Evolutionary conservation across 2,113 vertebrate species (phyloP).

Genomic region (Callipepla squamata): DNA sequence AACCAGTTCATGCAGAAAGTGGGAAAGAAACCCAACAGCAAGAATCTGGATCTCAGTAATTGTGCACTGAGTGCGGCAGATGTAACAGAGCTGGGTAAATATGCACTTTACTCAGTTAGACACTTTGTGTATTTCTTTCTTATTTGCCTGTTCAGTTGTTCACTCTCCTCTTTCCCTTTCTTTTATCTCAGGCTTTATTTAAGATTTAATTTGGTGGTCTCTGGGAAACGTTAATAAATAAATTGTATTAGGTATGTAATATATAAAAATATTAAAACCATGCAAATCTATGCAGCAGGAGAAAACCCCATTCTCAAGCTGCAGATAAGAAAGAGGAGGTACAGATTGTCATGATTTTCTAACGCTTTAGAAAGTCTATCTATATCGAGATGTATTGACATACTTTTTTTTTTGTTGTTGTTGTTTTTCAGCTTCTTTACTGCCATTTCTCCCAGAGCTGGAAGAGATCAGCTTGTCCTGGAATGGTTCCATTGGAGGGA

Average conservation of each 20-base stretch:
- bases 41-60: constrained; percentile 80
- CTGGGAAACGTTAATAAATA: neutral
- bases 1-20: constrained; percentile 81
- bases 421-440: constrained; percentile 40
- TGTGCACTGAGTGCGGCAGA: constrained; percentile 80
- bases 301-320: neutral
- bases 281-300: neutral
- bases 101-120: neutral
- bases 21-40: constrained; percentile 77
- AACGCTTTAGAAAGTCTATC: neutral
- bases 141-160: neutral
- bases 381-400: neutral
- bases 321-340: neutral
- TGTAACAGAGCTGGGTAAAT: constrained; percentile 81
- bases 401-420: neutral
- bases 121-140: neutral
- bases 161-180: neutral
- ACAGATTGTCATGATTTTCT: neutral
- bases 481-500: constrained; percentile 85
- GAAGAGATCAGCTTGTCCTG: constrained; percentile 90
- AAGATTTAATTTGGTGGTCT: neutral
- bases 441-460: constrained; percentile 81
- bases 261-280: neutral
- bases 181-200: neutral
- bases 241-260: neutral